A percentile compares a stretch with the other conserved stretches of the same genome.
Conservation (phyloP, 2,888 invertebrate genomes). For the Leptopilina drosophilae region DNA sequence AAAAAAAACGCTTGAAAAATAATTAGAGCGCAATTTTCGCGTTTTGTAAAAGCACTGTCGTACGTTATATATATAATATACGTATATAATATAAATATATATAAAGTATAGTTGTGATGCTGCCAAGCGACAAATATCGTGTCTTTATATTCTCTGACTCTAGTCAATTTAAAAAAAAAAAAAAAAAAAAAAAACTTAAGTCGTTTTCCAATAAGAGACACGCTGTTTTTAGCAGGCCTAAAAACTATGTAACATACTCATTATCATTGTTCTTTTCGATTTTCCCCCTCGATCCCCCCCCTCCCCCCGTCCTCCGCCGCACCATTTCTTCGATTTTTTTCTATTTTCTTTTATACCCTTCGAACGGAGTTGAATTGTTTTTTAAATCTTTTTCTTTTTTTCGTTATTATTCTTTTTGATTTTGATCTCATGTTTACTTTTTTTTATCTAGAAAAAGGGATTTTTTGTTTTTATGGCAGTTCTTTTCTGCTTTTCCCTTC, state of each 20-base stretch:
- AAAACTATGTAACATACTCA: constrained; percentile 58
- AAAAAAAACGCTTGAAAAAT: constrained; percentile 1
- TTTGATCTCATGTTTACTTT: too few species aligned
- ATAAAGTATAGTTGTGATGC: constrained; percentile 9
- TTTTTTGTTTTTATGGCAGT: too few species aligned
- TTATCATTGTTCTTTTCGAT: not conserved
- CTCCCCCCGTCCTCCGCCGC: too few species aligned
- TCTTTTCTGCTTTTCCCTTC: too few species aligned
- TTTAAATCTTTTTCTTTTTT: too few species aligned
- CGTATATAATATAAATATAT: not conserved
- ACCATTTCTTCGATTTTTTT: too few species aligned
- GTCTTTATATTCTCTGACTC: constrained; percentile 30
- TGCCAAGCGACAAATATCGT: constrained; percentile 32
- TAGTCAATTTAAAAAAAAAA: not conserved
- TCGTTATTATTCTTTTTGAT: too few species aligned
- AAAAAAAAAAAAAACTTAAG: not conserved
- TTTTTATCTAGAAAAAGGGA: too few species aligned
- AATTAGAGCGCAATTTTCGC: constrained; percentile 23
- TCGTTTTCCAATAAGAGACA: constrained; percentile 21
- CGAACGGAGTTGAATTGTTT: too few species aligned
- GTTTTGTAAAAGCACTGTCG: constrained; percentile 28
- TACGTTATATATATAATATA: not conserved
- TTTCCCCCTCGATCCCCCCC: not conserved
- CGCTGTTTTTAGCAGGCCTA: constrained; percentile 71
- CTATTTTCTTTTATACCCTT: too few species aligned